Evolutionary conservation across 2,113 vertebrate genomes (phyloP).

Genomic region (Engystomops pustulosus): DNA sequence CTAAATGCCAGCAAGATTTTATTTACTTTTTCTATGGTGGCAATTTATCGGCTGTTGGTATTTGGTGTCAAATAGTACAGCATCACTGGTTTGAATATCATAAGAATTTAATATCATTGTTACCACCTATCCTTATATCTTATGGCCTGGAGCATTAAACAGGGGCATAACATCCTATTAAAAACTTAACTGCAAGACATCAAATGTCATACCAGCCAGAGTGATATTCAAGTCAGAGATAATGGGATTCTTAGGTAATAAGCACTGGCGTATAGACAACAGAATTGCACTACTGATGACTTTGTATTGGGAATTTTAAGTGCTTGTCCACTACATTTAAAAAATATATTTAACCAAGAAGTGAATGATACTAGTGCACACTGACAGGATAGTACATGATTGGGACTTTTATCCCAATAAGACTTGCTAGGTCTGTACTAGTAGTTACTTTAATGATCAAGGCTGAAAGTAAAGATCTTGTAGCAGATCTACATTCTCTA

Average conservation of each 20-base stretch:
- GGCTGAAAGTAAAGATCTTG: not conserved
- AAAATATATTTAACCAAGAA: conserved; percentile 17
- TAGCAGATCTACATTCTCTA: not conserved
- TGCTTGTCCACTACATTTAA: conserved; percentile 10
- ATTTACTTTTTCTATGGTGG: conserved; percentile 62
- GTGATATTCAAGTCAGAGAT: conserved; percentile 7
- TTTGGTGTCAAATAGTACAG: conserved; percentile 56
- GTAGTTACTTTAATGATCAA: not conserved
- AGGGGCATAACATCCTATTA: conserved; percentile 59
- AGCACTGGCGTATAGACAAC: conserved; percentile 23
- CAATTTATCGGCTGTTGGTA: conserved; percentile 62
- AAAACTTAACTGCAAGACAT: conserved; percentile 35
- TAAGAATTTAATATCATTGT: conserved; percentile 65
- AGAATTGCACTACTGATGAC: conserved; percentile 8
- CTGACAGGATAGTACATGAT: not conserved
- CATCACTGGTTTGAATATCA: conserved; percentile 61
- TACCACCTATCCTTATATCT: conserved; percentile 59
- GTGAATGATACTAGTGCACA: conserved; percentile 31
- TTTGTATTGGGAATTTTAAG: conserved; percentile 16
- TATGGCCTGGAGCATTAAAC: conserved; percentile 59
- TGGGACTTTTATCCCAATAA: not conserved
- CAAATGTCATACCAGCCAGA: conserved; percentile 47
- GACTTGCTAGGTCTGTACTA: not conserved
- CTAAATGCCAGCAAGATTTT: conserved; percentile 61
- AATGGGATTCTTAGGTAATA: conserved; percentile 15